phyloP scores from a whole-genome alignment of 2,888 invertebrate species.

The Salpingus planirostris region DNA sequence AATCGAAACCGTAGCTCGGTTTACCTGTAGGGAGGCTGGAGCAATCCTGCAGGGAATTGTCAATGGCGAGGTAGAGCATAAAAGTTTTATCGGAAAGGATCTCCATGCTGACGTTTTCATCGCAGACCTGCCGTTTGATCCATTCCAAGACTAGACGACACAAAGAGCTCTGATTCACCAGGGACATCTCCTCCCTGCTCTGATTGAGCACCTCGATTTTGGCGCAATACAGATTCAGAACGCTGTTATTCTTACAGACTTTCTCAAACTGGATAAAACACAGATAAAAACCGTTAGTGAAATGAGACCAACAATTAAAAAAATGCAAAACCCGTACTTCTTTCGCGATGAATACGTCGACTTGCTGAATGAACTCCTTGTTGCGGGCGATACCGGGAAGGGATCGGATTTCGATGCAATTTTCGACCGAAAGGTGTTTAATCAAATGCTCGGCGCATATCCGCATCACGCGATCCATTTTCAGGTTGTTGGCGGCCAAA shows the following conservation, averaged over 20 bases:
- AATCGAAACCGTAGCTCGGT: too few species aligned
- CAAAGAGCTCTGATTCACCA: conserved; percentile 49
- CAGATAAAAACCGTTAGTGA: not conserved
- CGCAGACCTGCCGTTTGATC: conserved; percentile 44
- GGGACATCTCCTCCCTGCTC: conserved; percentile 57
- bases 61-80: conserved; percentile 64
- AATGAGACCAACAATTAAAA: conserved; percentile 1
- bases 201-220: conserved; percentile 69
- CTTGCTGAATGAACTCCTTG: conserved; percentile 51
- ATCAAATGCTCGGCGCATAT: conserved; percentile 64
- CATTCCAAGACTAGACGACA: conserved; percentile 57
- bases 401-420: conserved; percentile 52
- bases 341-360: conserved; percentile 62
- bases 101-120: conserved; percentile 33
- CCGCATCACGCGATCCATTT: conserved; percentile 63
- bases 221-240: conserved; percentile 57
- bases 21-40: conserved; percentile 54
- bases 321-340: conserved; percentile 46
- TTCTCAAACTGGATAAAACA: conserved; percentile 54
- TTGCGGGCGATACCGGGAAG: conserved; percentile 52
- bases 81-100: conserved; percentile 57
- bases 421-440: conserved; percentile 52
- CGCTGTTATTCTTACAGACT: conserved; percentile 53
- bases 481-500: conserved; percentile 67
- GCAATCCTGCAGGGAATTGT: conserved; percentile 72